These are phyloP conservation scores for Bambusicola thoracicus DNA, from an alignment of 2,113 vertebrate species.

Conservation along the genomic window DNA sequence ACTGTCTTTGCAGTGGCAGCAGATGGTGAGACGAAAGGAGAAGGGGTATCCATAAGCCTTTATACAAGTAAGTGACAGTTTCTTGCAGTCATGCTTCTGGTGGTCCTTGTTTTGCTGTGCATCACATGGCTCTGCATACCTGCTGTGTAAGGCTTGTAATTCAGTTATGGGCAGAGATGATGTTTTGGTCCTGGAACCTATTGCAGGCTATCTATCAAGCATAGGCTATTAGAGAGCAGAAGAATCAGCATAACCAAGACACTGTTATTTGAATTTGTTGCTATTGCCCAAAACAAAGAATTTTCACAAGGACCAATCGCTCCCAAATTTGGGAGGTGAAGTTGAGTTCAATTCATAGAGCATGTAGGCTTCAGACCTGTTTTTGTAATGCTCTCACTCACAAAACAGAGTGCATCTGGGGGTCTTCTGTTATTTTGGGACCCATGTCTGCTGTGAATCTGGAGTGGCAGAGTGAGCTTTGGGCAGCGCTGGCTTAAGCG, in stretches of 20 bases:
- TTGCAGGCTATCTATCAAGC: neutral
- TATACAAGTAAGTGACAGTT: neutral
- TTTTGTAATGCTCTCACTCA: neutral
- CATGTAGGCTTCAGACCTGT: too few species aligned
- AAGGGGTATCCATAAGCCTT: rapidly evolving
- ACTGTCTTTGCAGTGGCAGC: neutral
- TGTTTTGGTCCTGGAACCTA: neutral
- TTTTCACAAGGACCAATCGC: too few species aligned
- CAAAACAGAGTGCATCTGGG: neutral
- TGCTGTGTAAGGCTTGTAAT: neutral
- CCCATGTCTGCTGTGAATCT: too few species aligned
- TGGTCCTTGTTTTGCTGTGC: neutral
- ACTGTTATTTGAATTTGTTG: too few species aligned
- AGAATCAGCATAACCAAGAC: too few species aligned
- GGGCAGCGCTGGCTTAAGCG: too few species aligned
- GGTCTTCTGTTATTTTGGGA: neutral
- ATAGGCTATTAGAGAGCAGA: too few species aligned
- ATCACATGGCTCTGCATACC: neutral
- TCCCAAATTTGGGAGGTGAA: too few species aligned
- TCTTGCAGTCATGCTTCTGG: rapidly evolving
- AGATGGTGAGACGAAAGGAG: neutral
- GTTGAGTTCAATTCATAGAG: too few species aligned
- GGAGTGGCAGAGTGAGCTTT: too few species aligned
- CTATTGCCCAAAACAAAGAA: too few species aligned
- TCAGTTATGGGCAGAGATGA: neutral